Evolutionary conservation across 2,888 invertebrate genomes (phyloP), one percentile per base, ranked within the genome.

Genomic region (Phyto melanocephala): DNA sequence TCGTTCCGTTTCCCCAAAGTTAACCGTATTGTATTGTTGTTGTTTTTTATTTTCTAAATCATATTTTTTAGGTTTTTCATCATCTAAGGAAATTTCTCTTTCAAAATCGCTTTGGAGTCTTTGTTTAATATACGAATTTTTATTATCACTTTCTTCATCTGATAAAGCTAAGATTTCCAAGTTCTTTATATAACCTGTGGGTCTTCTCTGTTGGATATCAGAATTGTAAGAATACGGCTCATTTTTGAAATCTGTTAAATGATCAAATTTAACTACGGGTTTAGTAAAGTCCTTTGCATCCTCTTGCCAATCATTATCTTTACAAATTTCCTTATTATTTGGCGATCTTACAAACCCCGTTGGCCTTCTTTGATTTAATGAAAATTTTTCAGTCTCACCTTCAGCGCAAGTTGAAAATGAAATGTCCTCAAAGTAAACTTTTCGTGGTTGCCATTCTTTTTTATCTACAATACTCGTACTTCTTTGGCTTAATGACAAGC

Each of bases 101-200:
- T 80, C 83, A 24, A 65, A 65, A 0, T 42, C 52, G 3, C 80
- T 85, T 47, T 40, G 82, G n/a, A 62, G 52, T 20, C 67, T 74
- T 40, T 63, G 45, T 33, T 75, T 75, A 8, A 28, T 20, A 6
- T 20, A 1, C 3, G 47, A 11, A 40, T 37, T 52, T 47, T 42
- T 8, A 35, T 24, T 11, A 37, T 45, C 11, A 6, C 10, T 20
- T 28, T 77, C 35, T 7, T 58, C 52, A 40, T 42, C 50, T 4
- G 60, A 17, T 10, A 42, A n/a, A 3, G 70, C 22, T 1, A 22
- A 22, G 0, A 56, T 65, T 28, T 79, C 63, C 10, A 65, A 11
- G 2, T 24, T 13, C n/a, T 50, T 65, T 40, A 22, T 42, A 45
- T 52, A 78, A n/a, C 56, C 70, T 1, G 81, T 82, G 8, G 78